phyloP scores from a whole-genome alignment of 2,888 invertebrate genomes.

The Crepidodera aurea region DNA sequence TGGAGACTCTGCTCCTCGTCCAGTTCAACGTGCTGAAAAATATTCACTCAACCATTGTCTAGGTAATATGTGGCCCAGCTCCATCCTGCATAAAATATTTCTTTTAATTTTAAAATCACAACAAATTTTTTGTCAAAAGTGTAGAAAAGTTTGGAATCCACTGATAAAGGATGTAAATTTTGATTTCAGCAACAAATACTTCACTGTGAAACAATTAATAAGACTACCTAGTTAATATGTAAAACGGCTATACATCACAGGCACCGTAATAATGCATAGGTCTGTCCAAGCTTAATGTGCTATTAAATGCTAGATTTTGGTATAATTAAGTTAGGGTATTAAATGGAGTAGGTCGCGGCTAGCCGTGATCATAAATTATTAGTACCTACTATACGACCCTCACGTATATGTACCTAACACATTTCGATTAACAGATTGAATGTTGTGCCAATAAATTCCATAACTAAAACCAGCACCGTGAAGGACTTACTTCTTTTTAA shows the following conservation, averaged over 20 bases:
- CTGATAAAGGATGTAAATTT: constrained; percentile 8
- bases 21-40: too few species aligned
- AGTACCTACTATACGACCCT: constrained; percentile 32
- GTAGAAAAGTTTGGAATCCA: too few species aligned
- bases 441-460: constrained; percentile 4
- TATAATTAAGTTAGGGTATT: constrained; percentile 53
- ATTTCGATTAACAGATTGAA: constrained; percentile 21
- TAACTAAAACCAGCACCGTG: not conserved
- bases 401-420: constrained; percentile 30
- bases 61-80: too few species aligned
- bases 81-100: too few species aligned
- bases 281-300: constrained; percentile 46
- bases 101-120: too few species aligned
- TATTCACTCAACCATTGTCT: too few species aligned
- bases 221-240: constrained; percentile 49
- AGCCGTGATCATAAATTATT: constrained; percentile 51
- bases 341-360: constrained; percentile 49
- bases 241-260: constrained; percentile 47
- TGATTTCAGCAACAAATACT: constrained; percentile 30
- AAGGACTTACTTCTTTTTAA: too few species aligned
- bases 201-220: constrained; percentile 42
- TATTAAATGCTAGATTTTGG: constrained; percentile 53
- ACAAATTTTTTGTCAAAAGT: too few species aligned
- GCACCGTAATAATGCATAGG: constrained; percentile 45
- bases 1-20: too few species aligned